A percentile compares a stretch with the other conserved stretches of the same genome.
Evolutionary conservation across 2,797 vertebrate genomes (phyloP).

Genomic region (Leptatherina wallacei): DNA sequence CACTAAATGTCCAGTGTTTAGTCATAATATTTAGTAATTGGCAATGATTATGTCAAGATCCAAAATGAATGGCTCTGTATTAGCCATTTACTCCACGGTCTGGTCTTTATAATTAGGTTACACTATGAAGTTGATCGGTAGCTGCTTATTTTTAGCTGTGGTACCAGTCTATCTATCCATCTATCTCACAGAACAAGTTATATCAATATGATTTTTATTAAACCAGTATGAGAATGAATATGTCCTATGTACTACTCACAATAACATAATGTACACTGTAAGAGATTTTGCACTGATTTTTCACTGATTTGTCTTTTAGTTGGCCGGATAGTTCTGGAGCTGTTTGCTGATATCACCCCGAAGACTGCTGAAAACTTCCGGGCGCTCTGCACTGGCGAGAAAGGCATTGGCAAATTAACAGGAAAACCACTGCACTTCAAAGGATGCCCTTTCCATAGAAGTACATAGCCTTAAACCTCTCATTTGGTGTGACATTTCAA

Average conservation of each 20-base stretch:
- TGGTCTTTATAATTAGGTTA: no score
- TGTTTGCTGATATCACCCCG: conserved; percentile 93
- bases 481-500: background rate
- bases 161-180: no score
- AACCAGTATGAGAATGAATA: no score
- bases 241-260: no score
- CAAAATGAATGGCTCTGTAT: no score
- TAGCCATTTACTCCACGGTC: no score
- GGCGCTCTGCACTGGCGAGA: conserved; percentile 95
- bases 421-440: conserved; percentile 95
- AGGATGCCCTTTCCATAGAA: conserved; percentile 96
- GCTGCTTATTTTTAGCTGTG: no score
- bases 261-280: background rate
- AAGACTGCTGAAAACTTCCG: conserved; percentile 98
- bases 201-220: no score
- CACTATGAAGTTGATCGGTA: no score
- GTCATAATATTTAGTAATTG: background rate
- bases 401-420: conserved; percentile 89
- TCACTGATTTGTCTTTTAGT: conserved; percentile 68
- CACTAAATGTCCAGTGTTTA: background rate
- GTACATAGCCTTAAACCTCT: conserved; percentile 75
- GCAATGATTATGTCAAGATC: no score
- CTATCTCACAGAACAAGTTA: no score
- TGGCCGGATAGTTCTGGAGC: conserved; percentile 91
- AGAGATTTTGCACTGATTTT: background rate